Conservation (phyloP, 2,113 vertebrate species). For the Paradoxurus hermaphroditus region DNA sequence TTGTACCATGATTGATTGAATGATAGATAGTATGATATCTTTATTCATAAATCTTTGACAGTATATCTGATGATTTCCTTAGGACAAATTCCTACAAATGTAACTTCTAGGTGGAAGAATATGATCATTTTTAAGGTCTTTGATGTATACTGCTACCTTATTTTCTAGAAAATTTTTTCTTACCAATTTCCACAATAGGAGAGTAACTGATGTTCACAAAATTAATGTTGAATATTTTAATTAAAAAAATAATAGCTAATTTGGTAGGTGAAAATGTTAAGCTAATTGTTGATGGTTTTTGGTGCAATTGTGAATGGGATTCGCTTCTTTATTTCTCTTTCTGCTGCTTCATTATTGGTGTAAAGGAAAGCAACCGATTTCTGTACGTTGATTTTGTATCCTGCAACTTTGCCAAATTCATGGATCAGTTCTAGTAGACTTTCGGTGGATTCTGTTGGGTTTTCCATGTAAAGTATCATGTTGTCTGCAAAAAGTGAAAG, state of each 20-base stretch:
- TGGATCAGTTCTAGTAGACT: too few relatives aligned
- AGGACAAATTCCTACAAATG: neutral
- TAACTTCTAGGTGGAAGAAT: neutral
- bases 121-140: constrained; percentile 28
- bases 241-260: neutral
- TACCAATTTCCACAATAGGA: neutral
- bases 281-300: neutral
- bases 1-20: neutral
- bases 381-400: too few relatives aligned
- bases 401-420: too few relatives aligned
- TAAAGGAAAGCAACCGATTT: too few relatives aligned
- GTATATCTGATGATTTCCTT: neutral
- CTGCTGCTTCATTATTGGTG: too few relatives aligned
- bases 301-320: too few relatives aligned
- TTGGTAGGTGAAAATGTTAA: neutral
- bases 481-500: too few relatives aligned
- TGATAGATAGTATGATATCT: neutral
- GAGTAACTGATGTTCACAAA: neutral
- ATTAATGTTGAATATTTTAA: constrained; percentile 7
- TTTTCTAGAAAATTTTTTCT: neutral
- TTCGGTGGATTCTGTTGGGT: too few relatives aligned
- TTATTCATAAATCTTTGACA: neutral
- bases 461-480: too few relatives aligned
- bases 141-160: neutral
- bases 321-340: too few relatives aligned